Base-by-base conservation (phyloP, 2,888 invertebrate genomes). In the Lasioglossum pauxillum region DNA sequence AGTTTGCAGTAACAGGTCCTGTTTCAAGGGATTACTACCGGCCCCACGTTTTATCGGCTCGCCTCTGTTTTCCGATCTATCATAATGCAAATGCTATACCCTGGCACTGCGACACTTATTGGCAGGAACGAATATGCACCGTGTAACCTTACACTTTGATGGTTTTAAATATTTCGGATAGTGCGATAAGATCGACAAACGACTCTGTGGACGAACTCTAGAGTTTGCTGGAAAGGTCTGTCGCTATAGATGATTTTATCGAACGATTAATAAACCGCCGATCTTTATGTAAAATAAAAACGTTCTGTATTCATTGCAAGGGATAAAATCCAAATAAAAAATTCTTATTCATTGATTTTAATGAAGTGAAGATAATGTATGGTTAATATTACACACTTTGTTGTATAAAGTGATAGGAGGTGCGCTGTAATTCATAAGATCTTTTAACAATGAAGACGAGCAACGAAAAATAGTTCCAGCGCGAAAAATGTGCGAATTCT, bases 11-110 rank as follows among this genome's bases (percentile, higher is more conserved):
- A 93, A 94, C 95, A 94, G 94, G 95, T 95, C 94, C 92, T 93
- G 92, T 95, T 94, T 94, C 94, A 94, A 92, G 94, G 94, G 95
- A 95, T 94, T 94, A 94, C 87, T 88, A 92, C 91, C 91, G 83
- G 57, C 74, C 69, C 79, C 89, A 92, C 92, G 91, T 90, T 57
- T 73, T 69, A 86, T 83, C 90, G 72, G 71, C 64, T 78, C 90
- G 92, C 92, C 91, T 90, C 77, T 78, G 86, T 83, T 78, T 85
- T 73, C 75, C 84, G 88, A 91, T 90, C 87, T 86, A 75, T 77
- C 84, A 81, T 82, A 88, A 93, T 93, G 93, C 93, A 93, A 93
- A 93, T 93, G 85, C 71, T 74, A 80, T 57, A 19, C 53, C 72
- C 81, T 79, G 23, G 60, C 44, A 85, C 87, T 90, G 85, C 89